phyloP scores from a whole-genome alignment of 2,888 invertebrate species.

The Camponotus fellah region DNA sequence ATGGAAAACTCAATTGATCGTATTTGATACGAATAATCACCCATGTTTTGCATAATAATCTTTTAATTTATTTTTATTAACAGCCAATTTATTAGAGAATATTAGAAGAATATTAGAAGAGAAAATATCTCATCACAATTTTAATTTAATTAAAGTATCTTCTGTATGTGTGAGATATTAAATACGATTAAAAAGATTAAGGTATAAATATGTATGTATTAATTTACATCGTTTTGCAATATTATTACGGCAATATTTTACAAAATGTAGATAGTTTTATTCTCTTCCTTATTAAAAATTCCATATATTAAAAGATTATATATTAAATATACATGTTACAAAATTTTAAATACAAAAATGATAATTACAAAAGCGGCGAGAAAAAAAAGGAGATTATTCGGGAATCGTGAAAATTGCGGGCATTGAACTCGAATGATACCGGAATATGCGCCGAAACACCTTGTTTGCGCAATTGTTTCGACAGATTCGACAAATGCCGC shows the following conservation, averaged over 20 bases:
- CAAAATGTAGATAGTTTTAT: background rate
- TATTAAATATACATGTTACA: no score
- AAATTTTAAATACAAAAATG: background rate
- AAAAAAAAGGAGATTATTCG: background rate
- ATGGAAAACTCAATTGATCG: background rate
- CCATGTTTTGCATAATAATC: background rate
- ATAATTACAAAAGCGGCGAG: background rate
- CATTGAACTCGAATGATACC: background rate
- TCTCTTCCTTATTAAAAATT: background rate
- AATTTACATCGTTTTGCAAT: background rate
- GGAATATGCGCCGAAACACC: conserved; percentile 23
- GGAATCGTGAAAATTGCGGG: background rate
- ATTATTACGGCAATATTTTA: no score
- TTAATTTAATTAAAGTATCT: background rate
- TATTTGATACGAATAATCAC: background rate
- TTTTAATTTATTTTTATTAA: conserved; percentile 11
- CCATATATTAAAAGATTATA: background rate
- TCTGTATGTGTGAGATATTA: conserved; percentile 1
- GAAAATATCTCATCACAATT: background rate
- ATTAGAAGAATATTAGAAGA: background rate
- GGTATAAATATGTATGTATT: background rate
- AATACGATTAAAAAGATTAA: background rate
- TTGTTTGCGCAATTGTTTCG: conserved; percentile 52
- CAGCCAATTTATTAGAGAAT: background rate
- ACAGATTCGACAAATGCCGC: conserved; percentile 36